phyloP scores from a whole-genome alignment of 2,888 invertebrate genomes.

The Malacosoma neustria region DNA sequence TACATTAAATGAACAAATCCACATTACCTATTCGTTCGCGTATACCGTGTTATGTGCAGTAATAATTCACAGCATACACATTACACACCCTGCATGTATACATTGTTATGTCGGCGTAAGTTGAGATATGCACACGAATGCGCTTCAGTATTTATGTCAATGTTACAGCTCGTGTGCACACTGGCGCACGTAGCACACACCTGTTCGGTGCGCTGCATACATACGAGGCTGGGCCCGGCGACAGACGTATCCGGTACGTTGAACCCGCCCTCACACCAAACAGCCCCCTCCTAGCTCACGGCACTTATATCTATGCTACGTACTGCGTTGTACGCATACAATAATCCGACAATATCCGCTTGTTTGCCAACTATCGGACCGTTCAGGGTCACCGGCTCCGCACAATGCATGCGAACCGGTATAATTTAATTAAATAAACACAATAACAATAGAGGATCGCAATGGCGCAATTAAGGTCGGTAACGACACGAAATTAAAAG shows the following conservation, averaged over 20 bases:
- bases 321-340: neutral
- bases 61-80: constrained; percentile 40
- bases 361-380: constrained; percentile 36
- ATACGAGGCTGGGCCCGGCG: constrained; percentile 39
- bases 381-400: constrained; percentile 35
- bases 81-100: constrained; percentile 18
- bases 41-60: constrained; percentile 42
- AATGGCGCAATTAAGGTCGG: no score
- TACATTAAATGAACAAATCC: constrained; percentile 45
- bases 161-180: constrained; percentile 49
- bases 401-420: constrained; percentile 2
- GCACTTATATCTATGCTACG: neutral
- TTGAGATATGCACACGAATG: constrained; percentile 31
- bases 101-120: constrained; percentile 5
- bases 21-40: constrained; percentile 37
- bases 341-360: constrained; percentile 28
- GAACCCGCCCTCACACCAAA: constrained; percentile 47
- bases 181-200: constrained; percentile 36
- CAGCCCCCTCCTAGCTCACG: constrained; percentile 19
- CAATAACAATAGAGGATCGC: neutral
- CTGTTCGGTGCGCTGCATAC: constrained; percentile 44
- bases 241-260: constrained; percentile 70
- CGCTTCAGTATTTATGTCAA: constrained; percentile 63
- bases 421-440: neutral
- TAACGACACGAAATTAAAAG: neutral